phyloP scores from a whole-genome alignment of 2,888 invertebrate genomes.

The Hypselothyrea guttata region DNA sequence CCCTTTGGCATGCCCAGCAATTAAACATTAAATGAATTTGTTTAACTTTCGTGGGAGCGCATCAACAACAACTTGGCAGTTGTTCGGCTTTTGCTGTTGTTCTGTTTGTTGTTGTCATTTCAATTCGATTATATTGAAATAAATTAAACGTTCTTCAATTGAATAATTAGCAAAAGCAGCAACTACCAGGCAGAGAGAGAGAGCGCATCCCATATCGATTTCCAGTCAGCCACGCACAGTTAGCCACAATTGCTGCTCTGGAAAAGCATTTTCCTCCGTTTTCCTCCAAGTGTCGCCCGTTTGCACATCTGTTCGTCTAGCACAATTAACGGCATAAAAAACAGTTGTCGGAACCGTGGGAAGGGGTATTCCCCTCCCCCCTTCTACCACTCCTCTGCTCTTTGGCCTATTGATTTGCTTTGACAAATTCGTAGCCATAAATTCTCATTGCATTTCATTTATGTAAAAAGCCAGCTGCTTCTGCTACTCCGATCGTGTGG shows the following conservation, averaged over 20 bases:
- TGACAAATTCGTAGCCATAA: slow-evolving; percentile 67
- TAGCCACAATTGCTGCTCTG: too few relatives aligned
- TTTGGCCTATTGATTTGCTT: slow-evolving; percentile 62
- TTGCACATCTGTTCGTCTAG: slow-evolving; percentile 66
- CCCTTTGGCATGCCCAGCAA: slow-evolving; percentile 39
- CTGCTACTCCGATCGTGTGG: slow-evolving; percentile 24
- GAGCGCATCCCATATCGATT: slow-evolving; percentile 41
- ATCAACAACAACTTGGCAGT: too few relatives aligned
- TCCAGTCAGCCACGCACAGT: slow-evolving; percentile 37
- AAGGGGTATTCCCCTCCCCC: neutral
- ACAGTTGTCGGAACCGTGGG: slow-evolving; percentile 41
- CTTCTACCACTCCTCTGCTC: neutral
- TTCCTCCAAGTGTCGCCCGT: slow-evolving; percentile 58
- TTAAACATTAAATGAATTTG: slow-evolving; percentile 75
- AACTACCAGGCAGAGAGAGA: slow-evolving; percentile 4
- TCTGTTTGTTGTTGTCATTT: slow-evolving; percentile 55
- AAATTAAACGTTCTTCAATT: slow-evolving; percentile 77
- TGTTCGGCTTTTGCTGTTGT: slow-evolving; percentile 14
- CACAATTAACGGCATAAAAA: slow-evolving; percentile 59
- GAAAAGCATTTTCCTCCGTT: neutral
- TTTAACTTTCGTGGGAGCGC: slow-evolving; percentile 74
- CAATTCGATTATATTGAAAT: slow-evolving; percentile 81
- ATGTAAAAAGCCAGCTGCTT: slow-evolving; percentile 55
- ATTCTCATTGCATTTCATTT: slow-evolving; percentile 72
- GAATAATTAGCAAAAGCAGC: slow-evolving; percentile 66